These are phyloP conservation scores for Drosophila ficusphila DNA, from an alignment of 1,140 invertebrate genomes.

Conservation along the genomic window DNA sequence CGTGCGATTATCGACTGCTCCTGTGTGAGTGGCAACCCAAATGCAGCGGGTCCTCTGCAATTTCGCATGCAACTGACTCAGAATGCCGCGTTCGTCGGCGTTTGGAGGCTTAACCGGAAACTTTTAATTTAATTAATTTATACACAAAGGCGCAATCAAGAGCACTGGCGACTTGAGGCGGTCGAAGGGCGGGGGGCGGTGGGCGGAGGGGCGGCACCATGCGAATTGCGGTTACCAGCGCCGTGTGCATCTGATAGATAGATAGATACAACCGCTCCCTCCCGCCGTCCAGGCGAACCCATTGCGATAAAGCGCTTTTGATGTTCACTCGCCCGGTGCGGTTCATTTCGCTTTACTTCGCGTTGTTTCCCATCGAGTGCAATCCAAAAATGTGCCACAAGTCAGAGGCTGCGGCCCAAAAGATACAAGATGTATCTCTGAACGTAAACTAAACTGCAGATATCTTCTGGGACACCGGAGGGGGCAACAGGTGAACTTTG, in stretches of 20 bases:
- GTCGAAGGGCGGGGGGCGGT: background rate
- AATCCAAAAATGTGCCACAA: slow-evolving; percentile 56
- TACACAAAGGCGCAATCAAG: slow-evolving; percentile 82
- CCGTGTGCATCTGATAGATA: slow-evolving; percentile 60
- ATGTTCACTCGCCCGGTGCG: slow-evolving; percentile 44
- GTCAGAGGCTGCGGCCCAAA: slow-evolving; percentile 23
- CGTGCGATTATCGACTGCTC: slow-evolving; percentile 17
- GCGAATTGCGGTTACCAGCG: slow-evolving; percentile 65
- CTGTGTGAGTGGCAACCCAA: background rate
- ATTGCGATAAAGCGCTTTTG: slow-evolving; percentile 50
- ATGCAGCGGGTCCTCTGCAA: slow-evolving; percentile 6
- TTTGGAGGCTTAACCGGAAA: slow-evolving; percentile 83
- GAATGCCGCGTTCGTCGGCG: slow-evolving; percentile 35
- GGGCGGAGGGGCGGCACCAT: slow-evolving; percentile 8
- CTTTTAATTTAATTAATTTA: slow-evolving; percentile 84
- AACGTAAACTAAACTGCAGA: slow-evolving; percentile 5
- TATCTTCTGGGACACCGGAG: slow-evolving; percentile 13
- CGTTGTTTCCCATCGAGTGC: slow-evolving; percentile 43
- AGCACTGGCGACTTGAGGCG: slow-evolving; percentile 48
- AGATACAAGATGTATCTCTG: slow-evolving; percentile 12
- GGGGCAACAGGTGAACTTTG: slow-evolving; percentile 57
- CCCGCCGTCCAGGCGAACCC: slow-evolving; percentile 7
- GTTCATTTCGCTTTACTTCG: slow-evolving; percentile 55
- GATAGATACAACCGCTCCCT: slow-evolving; percentile 32
- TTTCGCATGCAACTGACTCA: slow-evolving; percentile 34